Conservation (phyloP, 2,797 vertebrate species). For the Clarias pachynema region DNA sequence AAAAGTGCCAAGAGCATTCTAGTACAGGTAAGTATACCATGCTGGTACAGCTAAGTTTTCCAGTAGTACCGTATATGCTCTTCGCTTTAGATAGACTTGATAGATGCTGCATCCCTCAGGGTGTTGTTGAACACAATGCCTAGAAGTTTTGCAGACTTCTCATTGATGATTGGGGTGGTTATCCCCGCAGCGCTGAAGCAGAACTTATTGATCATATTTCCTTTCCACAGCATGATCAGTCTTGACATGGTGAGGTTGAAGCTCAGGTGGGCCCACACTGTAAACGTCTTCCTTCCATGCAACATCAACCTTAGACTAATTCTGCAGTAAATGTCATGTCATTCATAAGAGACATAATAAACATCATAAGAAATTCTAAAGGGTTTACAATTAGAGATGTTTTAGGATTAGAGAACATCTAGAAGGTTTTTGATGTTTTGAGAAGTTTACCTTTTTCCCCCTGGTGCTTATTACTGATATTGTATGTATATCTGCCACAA, state of each 20-base stretch:
- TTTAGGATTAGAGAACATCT: not conserved
- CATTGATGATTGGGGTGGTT: not conserved
- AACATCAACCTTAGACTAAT: not conserved
- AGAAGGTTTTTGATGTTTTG: too few species aligned
- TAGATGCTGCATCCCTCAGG: not conserved
- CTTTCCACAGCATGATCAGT: slow-evolving; percentile 3
- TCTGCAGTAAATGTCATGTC: not conserved
- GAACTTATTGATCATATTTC: not conserved
- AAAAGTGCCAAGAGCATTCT: not conserved
- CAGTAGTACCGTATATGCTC: not conserved
- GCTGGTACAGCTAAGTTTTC: not conserved
- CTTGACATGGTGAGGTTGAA: not conserved
- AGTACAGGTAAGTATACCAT: not conserved
- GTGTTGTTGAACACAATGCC: not conserved
- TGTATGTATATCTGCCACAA: too few species aligned
- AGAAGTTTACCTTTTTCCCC: not conserved
- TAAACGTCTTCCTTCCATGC: not conserved
- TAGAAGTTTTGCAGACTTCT: not conserved
- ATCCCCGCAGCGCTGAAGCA: not conserved
- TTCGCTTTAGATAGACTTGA: not conserved
- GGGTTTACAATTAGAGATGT: not conserved
- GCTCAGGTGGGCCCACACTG: not conserved
- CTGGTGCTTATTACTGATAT: not conserved
- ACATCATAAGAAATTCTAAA: not conserved
- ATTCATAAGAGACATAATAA: not conserved